Conservation (phyloP, 1,140 invertebrate genomes). For the Propsilocerus akamusi region DNA sequence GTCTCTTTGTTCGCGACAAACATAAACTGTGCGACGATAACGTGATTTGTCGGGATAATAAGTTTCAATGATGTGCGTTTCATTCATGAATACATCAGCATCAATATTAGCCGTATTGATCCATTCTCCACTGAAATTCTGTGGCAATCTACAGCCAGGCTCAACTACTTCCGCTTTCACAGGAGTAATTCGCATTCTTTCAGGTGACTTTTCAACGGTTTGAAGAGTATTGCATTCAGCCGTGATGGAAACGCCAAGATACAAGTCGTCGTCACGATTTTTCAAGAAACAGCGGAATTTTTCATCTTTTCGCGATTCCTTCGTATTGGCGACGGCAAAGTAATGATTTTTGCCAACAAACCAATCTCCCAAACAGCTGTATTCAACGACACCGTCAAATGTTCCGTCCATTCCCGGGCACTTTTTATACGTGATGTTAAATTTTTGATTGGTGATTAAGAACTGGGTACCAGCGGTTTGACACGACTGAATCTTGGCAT, state of each 20-base stretch:
- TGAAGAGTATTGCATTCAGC: conserved; percentile 82
- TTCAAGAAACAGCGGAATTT: conserved; percentile 85
- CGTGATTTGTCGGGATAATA: conserved; percentile 80
- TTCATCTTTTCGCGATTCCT: conserved; percentile 84
- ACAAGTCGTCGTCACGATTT: conserved; percentile 84
- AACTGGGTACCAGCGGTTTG: conserved; percentile 91
- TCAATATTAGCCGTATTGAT: conserved; percentile 94
- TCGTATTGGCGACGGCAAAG: conserved; percentile 86
- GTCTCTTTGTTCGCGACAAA: conserved; percentile 80
- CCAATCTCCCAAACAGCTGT: conserved; percentile 87
- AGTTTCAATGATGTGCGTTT: conserved; percentile 90
- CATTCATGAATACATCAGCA: conserved; percentile 83
- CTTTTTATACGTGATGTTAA: conserved; percentile 83
- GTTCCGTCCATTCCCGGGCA: conserved; percentile 68
- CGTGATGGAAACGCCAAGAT: conserved; percentile 77
- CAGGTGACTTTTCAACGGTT: conserved; percentile 82
- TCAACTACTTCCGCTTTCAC: conserved; percentile 70
- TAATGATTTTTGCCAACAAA: conserved; percentile 90
- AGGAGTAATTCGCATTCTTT: conserved; percentile 71
- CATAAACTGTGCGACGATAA: conserved; percentile 77
- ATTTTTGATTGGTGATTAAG: conserved; percentile 92
- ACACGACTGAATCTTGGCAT: conserved; percentile 81
- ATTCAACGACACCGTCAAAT: conserved; percentile 80
- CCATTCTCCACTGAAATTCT: conserved; percentile 89
- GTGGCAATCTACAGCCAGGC: conserved; percentile 75